These are phyloP conservation scores for Sycophila texana DNA, from an alignment of 2,888 invertebrate genomes.

Conservation along the genomic window DNA sequence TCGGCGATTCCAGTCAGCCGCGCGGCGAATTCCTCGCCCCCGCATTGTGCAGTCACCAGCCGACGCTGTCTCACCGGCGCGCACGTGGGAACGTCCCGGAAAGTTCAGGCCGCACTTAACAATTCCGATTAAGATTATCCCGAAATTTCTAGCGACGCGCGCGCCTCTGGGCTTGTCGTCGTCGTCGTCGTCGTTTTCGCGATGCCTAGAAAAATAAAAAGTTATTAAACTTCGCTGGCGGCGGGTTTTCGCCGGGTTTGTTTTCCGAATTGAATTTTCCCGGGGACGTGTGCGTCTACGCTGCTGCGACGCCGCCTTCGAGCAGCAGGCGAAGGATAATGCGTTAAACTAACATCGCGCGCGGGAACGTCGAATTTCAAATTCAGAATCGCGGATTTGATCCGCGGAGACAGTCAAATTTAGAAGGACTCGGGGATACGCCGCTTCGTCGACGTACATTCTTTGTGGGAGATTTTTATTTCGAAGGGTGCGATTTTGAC, in stretches of 20 bases:
- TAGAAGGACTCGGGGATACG: too few species aligned
- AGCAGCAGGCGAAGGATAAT: background rate
- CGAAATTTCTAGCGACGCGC: slow-evolving; percentile 23
- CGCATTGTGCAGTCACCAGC: slow-evolving; percentile 2
- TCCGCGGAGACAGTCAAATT: too few species aligned
- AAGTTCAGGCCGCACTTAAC: slow-evolving; percentile 57
- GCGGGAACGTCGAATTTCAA: background rate
- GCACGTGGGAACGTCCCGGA: background rate
- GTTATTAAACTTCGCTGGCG: slow-evolving; percentile 21
- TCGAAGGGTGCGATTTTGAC: too few species aligned
- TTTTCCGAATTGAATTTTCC: slow-evolving; percentile 26
- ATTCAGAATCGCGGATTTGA: background rate
- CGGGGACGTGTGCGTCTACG: background rate
- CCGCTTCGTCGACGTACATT: too few species aligned
- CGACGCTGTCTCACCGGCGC: background rate
- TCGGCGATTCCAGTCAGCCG: slow-evolving; percentile 33
- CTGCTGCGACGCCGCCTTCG: too few species aligned
- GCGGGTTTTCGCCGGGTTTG: slow-evolving; percentile 3
- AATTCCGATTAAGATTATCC: slow-evolving; percentile 64
- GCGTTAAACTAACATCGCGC: slow-evolving; percentile 30
- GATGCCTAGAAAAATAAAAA: slow-evolving; percentile 26
- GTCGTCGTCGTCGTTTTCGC: background rate
- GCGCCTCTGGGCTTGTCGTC: background rate
- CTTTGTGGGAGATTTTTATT: too few species aligned
- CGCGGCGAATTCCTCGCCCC: background rate